Base-by-base conservation (phyloP, 2,113 vertebrate genomes). In the Aramus guarauna region DNA sequence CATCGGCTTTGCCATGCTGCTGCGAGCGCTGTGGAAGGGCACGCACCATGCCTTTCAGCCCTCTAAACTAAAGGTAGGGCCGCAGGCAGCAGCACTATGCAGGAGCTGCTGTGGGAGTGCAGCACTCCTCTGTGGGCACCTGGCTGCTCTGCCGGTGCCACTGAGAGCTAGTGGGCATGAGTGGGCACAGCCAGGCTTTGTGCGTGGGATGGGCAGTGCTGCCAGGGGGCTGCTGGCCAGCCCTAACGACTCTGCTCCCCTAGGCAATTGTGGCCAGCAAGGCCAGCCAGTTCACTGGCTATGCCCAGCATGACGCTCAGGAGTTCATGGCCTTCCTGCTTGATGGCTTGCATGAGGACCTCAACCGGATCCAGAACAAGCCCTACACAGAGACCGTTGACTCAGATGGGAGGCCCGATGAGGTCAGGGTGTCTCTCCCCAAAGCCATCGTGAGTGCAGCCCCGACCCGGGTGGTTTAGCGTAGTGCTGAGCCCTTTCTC, bases 311-410 rank as follows among this genome's bases (percentile, higher is more conserved):
- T 0, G 99, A 99, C 41, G 99, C 99, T 75, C 99, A 99, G 97
- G 99, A 99, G 97, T 99, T 99, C 97, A 99, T 99, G 99, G 99
- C 99, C 37, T 99, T 99, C 96, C 94, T 99, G 73, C 97, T 99
- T 20, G 99, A 99, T 15, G 99, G 99, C 47, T 98, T 99, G n/a
- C 99, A 99, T 0, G 99, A 99, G 96, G 99, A 99, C 97, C 98
- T 99, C 96, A 99, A 99, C 96, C 99, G 99, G 73, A 99, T 99
- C 94, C 99, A 99, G 97, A 99, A 99, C 89, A 99, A 99, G 96
- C 99, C 99, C 11, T 99, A 99, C 96, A 99, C 99, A 0, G 99
- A 99, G 96, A 99, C 99, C 0, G 99, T 99, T 41, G 99, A 99
- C 96, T 99, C 99, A 0, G 99, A 99, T 6, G 99, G 99, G 45